Evolutionary conservation across 2,888 invertebrate genomes (phyloP).

Genomic region (Andrena minutula): DNA sequence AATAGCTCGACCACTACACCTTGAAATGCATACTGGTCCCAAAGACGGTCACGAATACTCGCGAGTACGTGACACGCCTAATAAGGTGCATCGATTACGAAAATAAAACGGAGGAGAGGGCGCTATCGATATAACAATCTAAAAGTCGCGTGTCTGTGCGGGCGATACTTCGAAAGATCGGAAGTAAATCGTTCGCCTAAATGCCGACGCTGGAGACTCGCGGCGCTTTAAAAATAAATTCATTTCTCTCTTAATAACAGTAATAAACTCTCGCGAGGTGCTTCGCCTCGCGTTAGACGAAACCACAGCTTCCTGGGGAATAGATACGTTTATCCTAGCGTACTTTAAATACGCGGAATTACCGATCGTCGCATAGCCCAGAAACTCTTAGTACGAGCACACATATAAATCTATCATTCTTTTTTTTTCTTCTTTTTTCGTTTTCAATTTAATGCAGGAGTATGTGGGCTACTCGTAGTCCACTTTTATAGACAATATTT

Average conservation of each 20-base stretch:
- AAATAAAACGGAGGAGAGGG: slow-evolving; percentile 14
- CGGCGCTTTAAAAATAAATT: slow-evolving; percentile 70
- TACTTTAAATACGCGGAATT: neutral
- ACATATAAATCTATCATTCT: slow-evolving; percentile 34
- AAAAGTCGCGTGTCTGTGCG: slow-evolving; percentile 2
- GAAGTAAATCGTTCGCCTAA: slow-evolving; percentile 42
- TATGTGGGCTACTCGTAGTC: slow-evolving; percentile 22
- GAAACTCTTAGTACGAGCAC: slow-evolving; percentile 44
- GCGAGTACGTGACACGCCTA: slow-evolving; percentile 15
- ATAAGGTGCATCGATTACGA: slow-evolving; percentile 7
- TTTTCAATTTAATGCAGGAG: slow-evolving; percentile 49
- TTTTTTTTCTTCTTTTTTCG: slow-evolving; percentile 23
- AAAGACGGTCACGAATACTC: slow-evolving; percentile 36
- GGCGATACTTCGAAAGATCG: slow-evolving; percentile 9
- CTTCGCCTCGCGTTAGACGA: slow-evolving; percentile 36
- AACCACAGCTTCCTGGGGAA: slow-evolving; percentile 36
- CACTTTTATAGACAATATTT: neutral
- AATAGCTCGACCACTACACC: slow-evolving; percentile 16
- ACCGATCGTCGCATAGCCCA: slow-evolving; percentile 38
- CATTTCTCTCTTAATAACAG: slow-evolving; percentile 65
- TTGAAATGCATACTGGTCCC: slow-evolving; percentile 68
- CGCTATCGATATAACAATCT: slow-evolving; percentile 27
- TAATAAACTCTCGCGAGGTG: slow-evolving; percentile 72
- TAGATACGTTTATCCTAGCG: slow-evolving; percentile 7
- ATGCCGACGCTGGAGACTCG: slow-evolving; percentile 63